A percentile compares a stretch with the other conserved stretches of the same genome.
Evolutionary conservation across 2,797 vertebrate genomes (phyloP).

Genomic region (Chaunax sp.): DNA sequence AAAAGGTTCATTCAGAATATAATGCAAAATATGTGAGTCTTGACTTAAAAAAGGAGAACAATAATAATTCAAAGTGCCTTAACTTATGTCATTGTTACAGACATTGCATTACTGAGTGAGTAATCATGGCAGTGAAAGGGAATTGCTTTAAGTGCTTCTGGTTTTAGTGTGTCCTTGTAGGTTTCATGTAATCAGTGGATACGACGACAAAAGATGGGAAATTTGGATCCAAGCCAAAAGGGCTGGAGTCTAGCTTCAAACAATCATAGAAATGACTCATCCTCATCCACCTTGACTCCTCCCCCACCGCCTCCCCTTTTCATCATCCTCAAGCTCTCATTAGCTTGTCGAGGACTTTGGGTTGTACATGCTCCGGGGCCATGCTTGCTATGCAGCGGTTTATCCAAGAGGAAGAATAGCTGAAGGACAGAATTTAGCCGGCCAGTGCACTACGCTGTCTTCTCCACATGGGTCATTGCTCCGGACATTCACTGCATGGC

Average conservation of each 20-base stretch:
- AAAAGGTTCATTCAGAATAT: too few relatives aligned
- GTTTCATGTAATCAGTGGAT: slow-evolving; percentile 28
- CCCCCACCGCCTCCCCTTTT: neutral
- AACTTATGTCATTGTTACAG: slow-evolving; percentile 19
- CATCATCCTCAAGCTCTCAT: slow-evolving; percentile 42
- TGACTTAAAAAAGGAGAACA: neutral
- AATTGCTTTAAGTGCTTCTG: slow-evolving; percentile 24
- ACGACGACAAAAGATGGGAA: slow-evolving; percentile 23
- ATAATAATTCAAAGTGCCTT: neutral
- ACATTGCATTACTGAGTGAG: slow-evolving; percentile 8
- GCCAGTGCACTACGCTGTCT: slow-evolving; percentile 58
- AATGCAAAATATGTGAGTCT: neutral
- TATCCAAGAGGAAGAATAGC: slow-evolving; percentile 76
- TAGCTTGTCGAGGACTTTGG: slow-evolving; percentile 52
- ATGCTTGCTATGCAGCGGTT: slow-evolving; percentile 61
- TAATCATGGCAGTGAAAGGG: neutral
- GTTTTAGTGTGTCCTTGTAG: slow-evolving; percentile 12
- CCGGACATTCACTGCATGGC: slow-evolving; percentile 64
- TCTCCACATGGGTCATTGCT: slow-evolving; percentile 71
- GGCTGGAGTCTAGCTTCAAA: slow-evolving; percentile 25
- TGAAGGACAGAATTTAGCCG: slow-evolving; percentile 66
- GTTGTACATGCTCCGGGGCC: slow-evolving; percentile 58
- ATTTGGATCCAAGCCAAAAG: slow-evolving; percentile 15
- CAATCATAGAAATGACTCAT: slow-evolving; percentile 28
- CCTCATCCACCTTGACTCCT: slow-evolving; percentile 51